Evolutionary conservation across 2,113 vertebrate genomes (phyloP).

Genomic region (Odontesthes bonariensis): DNA sequence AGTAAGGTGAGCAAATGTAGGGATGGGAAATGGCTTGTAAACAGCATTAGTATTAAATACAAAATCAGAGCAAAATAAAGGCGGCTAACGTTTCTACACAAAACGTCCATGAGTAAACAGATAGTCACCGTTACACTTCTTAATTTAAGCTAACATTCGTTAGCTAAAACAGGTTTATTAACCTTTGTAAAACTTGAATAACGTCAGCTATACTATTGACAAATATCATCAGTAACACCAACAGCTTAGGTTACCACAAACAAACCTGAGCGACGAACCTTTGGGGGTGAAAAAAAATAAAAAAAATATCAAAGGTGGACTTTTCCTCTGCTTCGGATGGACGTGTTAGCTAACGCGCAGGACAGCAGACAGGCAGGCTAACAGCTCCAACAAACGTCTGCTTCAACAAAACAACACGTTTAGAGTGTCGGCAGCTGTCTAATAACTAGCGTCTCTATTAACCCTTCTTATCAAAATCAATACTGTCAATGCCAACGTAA

Average conservation of each 20-base stretch:
- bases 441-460: constrained; percentile 11
- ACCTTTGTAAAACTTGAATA: not conserved
- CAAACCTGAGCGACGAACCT: constrained; percentile 63
- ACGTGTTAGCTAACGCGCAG: constrained; percentile 61
- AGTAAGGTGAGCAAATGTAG: not conserved
- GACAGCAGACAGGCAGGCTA: constrained; percentile 57
- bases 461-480: constrained; percentile 21
- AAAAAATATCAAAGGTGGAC: constrained; percentile 53
- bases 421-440: constrained; percentile 27
- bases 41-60: not conserved
- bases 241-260: constrained; percentile 14
- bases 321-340: constrained; percentile 55
- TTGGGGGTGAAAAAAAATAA: constrained; percentile 27
- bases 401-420: constrained; percentile 59
- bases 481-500: constrained; percentile 13
- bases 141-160: constrained; percentile 50
- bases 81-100: not conserved
- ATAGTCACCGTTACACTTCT: constrained; percentile 16
- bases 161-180: constrained; percentile 12
- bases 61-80: not conserved
- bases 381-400: constrained; percentile 57
- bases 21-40: not conserved
- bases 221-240: not conserved
- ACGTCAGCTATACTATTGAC: not conserved
- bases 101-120: not conserved